Evolutionary conservation across 2,797 vertebrate species (phyloP).

Genomic region (Gallinago stenura): DNA sequence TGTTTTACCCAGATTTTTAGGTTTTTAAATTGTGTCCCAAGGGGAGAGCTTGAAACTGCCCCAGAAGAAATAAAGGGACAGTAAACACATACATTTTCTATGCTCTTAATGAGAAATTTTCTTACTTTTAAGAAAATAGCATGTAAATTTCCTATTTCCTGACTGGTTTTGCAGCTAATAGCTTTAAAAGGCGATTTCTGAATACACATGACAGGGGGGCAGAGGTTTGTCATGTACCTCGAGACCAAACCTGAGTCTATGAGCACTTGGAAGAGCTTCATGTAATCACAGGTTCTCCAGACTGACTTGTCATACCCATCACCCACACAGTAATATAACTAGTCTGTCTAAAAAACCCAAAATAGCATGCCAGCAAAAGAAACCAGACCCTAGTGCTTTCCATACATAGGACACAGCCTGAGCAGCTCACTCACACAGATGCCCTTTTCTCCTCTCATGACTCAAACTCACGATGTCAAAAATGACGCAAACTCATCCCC

Average conservation of each 20-base stretch:
- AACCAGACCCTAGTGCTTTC: neutral
- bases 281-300: neutral
- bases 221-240: neutral
- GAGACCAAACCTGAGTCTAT: neutral
- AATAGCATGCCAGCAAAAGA: neutral
- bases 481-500: neutral
- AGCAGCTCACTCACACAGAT: neutral
- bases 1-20: neutral
- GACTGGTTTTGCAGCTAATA: neutral
- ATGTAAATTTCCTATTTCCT: fast-evolving
- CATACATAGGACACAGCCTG: fast-evolving
- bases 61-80: neutral
- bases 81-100: neutral
- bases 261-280: neutral
- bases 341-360: neutral
- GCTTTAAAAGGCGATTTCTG: neutral
- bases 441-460: fast-evolving
- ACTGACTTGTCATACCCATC: fast-evolving
- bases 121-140: neutral
- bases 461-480: neutral
- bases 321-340: neutral
- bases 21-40: neutral
- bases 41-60: neutral
- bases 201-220: neutral
- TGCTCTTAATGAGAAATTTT: neutral